Conservation (phyloP, 2,113 vertebrate genomes). For the Caloenas nicobarica region DNA sequence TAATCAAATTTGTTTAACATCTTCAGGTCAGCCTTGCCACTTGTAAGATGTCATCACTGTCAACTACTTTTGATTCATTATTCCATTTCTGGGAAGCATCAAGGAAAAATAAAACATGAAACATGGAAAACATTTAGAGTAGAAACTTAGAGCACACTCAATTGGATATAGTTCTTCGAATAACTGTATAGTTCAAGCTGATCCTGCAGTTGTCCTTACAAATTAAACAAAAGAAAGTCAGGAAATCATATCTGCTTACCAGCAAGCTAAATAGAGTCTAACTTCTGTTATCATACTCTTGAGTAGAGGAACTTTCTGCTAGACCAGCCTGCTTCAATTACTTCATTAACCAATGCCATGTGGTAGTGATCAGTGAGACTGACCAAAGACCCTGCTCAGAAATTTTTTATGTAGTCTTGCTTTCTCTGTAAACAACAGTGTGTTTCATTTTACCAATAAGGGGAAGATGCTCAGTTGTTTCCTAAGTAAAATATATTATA, state of each 20-base stretch:
- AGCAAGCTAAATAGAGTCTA: background rate
- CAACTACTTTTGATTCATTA: background rate
- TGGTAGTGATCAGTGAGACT: background rate
- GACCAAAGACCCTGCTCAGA: background rate
- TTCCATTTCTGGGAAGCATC: background rate
- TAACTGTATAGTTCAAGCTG: background rate
- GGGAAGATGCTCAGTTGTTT: background rate
- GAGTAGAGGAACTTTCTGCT: background rate
- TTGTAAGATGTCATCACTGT: background rate
- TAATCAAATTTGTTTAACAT: background rate
- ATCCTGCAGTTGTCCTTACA: background rate
- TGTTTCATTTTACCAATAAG: background rate
- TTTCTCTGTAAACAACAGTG: background rate
- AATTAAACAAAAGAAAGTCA: background rate
- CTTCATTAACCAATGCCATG: background rate
- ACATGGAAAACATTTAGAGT: background rate
- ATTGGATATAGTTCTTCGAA: background rate
- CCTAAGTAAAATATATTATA: background rate
- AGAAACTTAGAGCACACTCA: background rate
- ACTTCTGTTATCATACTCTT: background rate
- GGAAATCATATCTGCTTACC: background rate
- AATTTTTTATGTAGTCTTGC: background rate
- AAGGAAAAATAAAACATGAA: background rate
- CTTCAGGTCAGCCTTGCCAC: background rate
- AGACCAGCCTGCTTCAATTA: background rate